A percentile compares a stretch with the other conserved stretches of the same genome.
Evolutionary conservation across 2,888 invertebrate species (phyloP).

Genomic region (Watsonalla binaria): DNA sequence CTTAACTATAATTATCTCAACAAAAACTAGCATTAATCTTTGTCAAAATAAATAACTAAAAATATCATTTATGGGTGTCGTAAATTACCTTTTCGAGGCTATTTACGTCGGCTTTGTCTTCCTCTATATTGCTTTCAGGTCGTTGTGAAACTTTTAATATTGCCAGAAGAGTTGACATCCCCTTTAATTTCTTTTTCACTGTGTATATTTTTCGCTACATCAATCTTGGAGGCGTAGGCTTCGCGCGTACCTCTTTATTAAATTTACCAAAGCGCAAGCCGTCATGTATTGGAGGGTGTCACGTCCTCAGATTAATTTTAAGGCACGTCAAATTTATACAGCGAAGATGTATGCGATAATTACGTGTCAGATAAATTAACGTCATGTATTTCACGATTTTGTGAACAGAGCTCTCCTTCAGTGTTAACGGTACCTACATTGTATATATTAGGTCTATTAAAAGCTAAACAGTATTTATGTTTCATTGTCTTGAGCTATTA

Average conservation of each 20-base stretch:
- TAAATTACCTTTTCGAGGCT: constrained; percentile 20
- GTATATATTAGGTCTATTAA: too few relatives aligned
- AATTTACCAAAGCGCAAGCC: constrained; percentile 52
- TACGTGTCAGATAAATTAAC: constrained; percentile 22
- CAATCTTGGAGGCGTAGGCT: constrained; percentile 58
- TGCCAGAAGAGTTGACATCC: constrained; percentile 38
- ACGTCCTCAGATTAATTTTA: constrained; percentile 58
- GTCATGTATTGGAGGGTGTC: constrained; percentile 43
- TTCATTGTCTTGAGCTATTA: too few relatives aligned
- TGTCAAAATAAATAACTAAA: constrained; percentile 14
- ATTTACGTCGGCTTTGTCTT: constrained; percentile 18
- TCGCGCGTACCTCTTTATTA: constrained; percentile 61
- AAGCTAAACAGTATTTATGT: too few relatives aligned
- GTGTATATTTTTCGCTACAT: constrained; percentile 50
- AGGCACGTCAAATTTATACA: constrained; percentile 55
- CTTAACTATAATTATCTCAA: not conserved
- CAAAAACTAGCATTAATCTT: constrained; percentile 1
- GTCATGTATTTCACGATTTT: constrained; percentile 13
- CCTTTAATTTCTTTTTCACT: constrained; percentile 48
- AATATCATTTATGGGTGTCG: constrained; percentile 14
- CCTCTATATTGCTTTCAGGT: constrained; percentile 25
- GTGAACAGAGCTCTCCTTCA: not conserved
- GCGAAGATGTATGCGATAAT: constrained; percentile 36
- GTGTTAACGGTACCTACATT: too few relatives aligned
- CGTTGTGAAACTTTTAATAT: constrained; percentile 45